Conservation (phyloP, 1,140 invertebrate species). For the Drosophila nannoptera region DNA sequence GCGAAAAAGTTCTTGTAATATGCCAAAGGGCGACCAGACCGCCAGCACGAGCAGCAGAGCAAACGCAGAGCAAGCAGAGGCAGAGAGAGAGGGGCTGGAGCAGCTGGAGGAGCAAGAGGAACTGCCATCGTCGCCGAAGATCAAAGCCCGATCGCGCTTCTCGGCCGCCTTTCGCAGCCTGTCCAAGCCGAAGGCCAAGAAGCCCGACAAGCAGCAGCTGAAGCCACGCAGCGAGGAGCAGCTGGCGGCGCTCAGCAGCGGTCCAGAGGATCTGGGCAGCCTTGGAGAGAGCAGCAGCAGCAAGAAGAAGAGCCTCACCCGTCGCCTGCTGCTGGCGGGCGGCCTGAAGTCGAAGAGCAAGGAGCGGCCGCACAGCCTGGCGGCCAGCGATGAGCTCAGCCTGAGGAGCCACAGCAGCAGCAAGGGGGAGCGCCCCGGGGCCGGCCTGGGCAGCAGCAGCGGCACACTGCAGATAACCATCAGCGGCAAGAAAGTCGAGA, state of each 20-base stretch:
- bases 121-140: slow-evolving; percentile 25
- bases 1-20: slow-evolving; percentile 42
- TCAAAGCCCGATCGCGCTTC: slow-evolving; percentile 72
- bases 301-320: slow-evolving; percentile 65
- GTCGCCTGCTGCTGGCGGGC: slow-evolving; percentile 53
- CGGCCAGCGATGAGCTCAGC: slow-evolving; percentile 56
- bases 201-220: slow-evolving; percentile 33
- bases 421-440: slow-evolving; percentile 9
- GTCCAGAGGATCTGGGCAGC: slow-evolving; percentile 43
- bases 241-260: slow-evolving; percentile 1
- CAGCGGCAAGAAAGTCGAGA: slow-evolving; percentile 72
- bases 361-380: slow-evolving; percentile 59
- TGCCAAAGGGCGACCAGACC: slow-evolving; percentile 59
- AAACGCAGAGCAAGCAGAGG: slow-evolving; percentile 15
- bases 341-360: slow-evolving; percentile 61
- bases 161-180: slow-evolving; percentile 72
- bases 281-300: background rate
- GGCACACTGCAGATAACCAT: slow-evolving; percentile 72
- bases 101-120: slow-evolving; percentile 25
- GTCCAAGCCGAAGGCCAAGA: slow-evolving; percentile 60
- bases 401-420: slow-evolving; percentile 39
- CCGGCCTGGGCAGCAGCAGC: slow-evolving; percentile 28
- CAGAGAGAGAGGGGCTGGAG: slow-evolving; percentile 1
- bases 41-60: slow-evolving; percentile 33
- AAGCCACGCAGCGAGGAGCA: slow-evolving; percentile 29